Percentiles rank a stretch among this genome's conserved stretches.
These are phyloP conservation scores for Pentamera pediparva DNA, from an alignment of 53 echinoderm and acorn worm species.

Conservation along the genomic window DNA sequence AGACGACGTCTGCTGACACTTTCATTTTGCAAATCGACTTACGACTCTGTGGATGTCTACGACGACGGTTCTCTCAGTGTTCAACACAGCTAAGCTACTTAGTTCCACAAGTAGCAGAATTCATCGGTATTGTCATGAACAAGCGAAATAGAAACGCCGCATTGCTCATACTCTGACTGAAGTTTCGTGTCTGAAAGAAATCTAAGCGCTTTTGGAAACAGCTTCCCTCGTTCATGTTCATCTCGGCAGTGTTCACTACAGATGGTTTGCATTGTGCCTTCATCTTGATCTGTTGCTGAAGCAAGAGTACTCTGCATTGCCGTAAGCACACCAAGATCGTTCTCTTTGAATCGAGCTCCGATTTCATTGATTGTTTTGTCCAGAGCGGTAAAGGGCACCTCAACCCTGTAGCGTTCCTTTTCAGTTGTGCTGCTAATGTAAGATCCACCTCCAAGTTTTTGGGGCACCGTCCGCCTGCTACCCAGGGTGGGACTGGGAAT, in stretches of 20 bases:
- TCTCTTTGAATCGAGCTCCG: constrained; percentile 18
- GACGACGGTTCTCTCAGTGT: background rate
- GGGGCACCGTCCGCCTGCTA: background rate
- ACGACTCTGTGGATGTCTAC: constrained; percentile 3
- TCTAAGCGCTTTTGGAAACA: constrained; percentile 24
- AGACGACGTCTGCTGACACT: constrained; percentile 15
- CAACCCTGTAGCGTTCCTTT: background rate
- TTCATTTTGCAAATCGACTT: background rate
- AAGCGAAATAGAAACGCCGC: background rate
- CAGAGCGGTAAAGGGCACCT: background rate
- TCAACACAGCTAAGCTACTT: constrained; percentile 11
- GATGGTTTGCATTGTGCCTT: background rate
- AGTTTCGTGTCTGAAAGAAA: constrained; percentile 6
- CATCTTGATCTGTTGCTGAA: background rate
- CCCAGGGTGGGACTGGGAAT: background rate
- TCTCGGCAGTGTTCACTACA: constrained; percentile 1
- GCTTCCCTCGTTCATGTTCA: background rate
- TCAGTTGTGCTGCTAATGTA: background rate
- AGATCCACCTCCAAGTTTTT: constrained; percentile 6
- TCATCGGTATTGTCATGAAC: constrained; percentile 19
- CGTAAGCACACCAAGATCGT: constrained; percentile 14
- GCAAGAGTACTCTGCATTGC: constrained; percentile 8
- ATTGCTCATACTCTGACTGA: background rate
- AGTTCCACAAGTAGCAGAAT: constrained; percentile 10
- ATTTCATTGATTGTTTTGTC: constrained; percentile 13